Percentiles rank a stretch among this genome's conserved stretches.
Conservation (phyloP, 2,113 vertebrate species). For the Xiphias gladius region DNA sequence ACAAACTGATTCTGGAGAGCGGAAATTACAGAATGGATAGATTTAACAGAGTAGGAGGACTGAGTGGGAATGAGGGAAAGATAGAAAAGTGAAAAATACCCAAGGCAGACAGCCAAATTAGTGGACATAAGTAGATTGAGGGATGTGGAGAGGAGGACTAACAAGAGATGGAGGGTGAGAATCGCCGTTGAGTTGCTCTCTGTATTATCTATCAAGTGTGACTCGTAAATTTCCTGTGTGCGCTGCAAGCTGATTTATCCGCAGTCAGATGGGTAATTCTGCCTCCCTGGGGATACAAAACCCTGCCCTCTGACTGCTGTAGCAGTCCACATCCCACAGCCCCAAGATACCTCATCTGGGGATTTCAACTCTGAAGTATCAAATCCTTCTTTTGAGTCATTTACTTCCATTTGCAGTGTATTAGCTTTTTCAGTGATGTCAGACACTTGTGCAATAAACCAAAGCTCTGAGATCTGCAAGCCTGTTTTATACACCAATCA, state of each 20-base stretch:
- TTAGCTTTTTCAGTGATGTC: constrained; percentile 4
- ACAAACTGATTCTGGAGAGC: constrained; percentile 61
- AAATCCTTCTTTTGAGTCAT: constrained; percentile 37
- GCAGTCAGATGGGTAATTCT: constrained; percentile 73
- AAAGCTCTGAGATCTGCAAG: background rate
- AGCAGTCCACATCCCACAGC: background rate
- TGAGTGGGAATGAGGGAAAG: constrained; percentile 34
- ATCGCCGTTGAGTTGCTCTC: constrained; percentile 44
- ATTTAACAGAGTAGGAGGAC: constrained; percentile 34
- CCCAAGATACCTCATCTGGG: background rate
- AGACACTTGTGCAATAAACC: background rate
- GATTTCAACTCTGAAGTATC: background rate
- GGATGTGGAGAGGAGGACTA: constrained; percentile 11
- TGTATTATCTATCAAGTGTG: constrained; percentile 80
- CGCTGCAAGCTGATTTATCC: constrained; percentile 73
- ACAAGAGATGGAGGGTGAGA: background rate
- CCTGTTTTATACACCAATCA: too few species aligned
- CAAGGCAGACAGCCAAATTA: constrained; percentile 45
- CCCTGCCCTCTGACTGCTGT: constrained; percentile 3
- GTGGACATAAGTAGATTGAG: constrained; percentile 39
- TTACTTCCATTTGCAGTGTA: background rate
- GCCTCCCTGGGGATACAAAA: constrained; percentile 54
- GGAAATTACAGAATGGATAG: constrained; percentile 51
- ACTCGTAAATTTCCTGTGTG: constrained; percentile 74
- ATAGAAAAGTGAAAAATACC: constrained; percentile 44